These are phyloP conservation scores for Drosophila niveifrons DNA, from an alignment of 2,888 invertebrate genomes.

Conservation along the genomic window DNA sequence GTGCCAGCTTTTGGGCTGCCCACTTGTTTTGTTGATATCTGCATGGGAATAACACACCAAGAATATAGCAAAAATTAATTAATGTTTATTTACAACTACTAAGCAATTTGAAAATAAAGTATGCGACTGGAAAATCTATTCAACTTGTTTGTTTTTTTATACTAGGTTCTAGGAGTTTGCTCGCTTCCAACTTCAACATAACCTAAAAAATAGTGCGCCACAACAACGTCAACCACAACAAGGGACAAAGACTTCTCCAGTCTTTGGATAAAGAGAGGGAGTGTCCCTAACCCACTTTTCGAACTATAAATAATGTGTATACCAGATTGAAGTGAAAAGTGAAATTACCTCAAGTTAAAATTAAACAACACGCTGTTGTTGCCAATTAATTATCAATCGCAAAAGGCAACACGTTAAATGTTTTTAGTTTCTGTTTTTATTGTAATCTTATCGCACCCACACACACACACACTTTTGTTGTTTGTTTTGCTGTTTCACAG, in stretches of 20 bases:
- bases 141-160: conserved; percentile 28
- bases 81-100: not conserved
- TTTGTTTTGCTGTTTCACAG: conserved; percentile 53
- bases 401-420: conserved; percentile 4
- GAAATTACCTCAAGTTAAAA: conserved; percentile 58
- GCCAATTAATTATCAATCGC: conserved; percentile 8
- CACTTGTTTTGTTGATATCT: conserved; percentile 85
- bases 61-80: not conserved
- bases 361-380: not conserved
- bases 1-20: conserved; percentile 84
- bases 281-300: conserved; percentile 75
- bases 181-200: conserved; percentile 22
- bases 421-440: conserved; percentile 23
- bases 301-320: conserved; percentile 17
- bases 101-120: not conserved
- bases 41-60: conserved; percentile 41
- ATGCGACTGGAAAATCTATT: conserved; percentile 61
- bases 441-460: conserved; percentile 55
- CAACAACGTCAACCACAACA: conserved; percentile 21
- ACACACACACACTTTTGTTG: conserved; percentile 9
- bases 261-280: conserved; percentile 37
- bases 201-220: conserved; percentile 41
- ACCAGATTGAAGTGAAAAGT: conserved; percentile 1
- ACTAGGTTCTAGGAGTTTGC: conserved; percentile 9
- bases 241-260: conserved; percentile 14